Percentiles rank a stretch among this genome's conserved stretches.
phyloP scores from a whole-genome alignment of 2,888 invertebrate species.

The Acrocyrtus sp. region DNA sequence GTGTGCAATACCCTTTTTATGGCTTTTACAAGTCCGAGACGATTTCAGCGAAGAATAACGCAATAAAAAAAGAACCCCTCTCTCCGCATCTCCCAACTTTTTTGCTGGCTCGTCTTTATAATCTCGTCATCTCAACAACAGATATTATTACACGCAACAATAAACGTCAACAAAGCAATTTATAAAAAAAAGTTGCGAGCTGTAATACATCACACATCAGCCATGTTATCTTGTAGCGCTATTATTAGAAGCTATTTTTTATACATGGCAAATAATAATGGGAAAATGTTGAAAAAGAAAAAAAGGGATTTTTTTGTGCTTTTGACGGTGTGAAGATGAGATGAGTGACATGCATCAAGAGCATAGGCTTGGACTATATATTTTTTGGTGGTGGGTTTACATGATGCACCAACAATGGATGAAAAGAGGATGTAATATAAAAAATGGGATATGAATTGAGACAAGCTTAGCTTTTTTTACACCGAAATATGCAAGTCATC shows the following conservation, averaged over 20 bases:
- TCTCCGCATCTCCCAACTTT: no score
- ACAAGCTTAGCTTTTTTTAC: not conserved
- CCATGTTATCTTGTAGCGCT: slow-evolving; percentile 8
- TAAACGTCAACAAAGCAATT: slow-evolving; percentile 44
- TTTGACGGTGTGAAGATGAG: slow-evolving; percentile 10
- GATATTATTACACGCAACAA: slow-evolving; percentile 52
- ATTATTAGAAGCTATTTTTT: slow-evolving; percentile 28
- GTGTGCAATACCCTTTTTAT: not conserved
- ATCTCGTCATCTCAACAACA: slow-evolving; percentile 43
- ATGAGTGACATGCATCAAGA: slow-evolving; percentile 3
- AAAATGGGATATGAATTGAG: not conserved
- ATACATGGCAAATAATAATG: slow-evolving; percentile 50
- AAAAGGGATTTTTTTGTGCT: not conserved
- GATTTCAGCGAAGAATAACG: no score
- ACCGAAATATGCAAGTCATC: slow-evolving; percentile 59
- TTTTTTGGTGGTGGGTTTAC: slow-evolving; percentile 11
- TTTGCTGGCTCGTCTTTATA: no score
- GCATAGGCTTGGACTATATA: not conserved
- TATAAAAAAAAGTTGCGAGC: slow-evolving; percentile 22
- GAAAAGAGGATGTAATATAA: slow-evolving; percentile 19
- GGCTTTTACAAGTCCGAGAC: not conserved
- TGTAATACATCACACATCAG: slow-evolving; percentile 26
- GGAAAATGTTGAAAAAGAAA: slow-evolving; percentile 29
- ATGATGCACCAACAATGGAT: slow-evolving; percentile 32
- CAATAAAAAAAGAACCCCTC: no score